Percentiles rank a stretch among this genome's conserved stretches.
phyloP scores from a whole-genome alignment of 37 sponge, comb jelly and placozoan genomes.

The Cliona cf. orientalis region DNA sequence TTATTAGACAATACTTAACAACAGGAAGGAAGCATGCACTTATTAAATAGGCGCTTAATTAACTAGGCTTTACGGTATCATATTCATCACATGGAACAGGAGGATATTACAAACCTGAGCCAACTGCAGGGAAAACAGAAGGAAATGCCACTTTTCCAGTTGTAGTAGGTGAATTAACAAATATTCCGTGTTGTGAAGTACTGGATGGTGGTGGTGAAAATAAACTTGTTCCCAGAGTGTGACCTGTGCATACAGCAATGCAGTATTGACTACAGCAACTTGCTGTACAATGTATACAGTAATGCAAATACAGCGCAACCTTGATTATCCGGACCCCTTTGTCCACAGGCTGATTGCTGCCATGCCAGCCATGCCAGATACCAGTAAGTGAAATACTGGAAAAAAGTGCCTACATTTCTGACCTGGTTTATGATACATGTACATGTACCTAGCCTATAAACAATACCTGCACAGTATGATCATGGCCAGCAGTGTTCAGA shows the following conservation, averaged over 20 bases:
- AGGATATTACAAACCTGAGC: conserved; percentile 11
- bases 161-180: conserved; percentile 40
- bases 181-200: conserved; percentile 21
- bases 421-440: no score
- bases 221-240: conserved; percentile 63
- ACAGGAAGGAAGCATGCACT: neutral
- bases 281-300: no score
- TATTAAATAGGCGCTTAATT: neutral
- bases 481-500: no score
- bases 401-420: no score
- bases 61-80: neutral
- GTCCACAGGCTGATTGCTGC: no score
- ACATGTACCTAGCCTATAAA: no score
- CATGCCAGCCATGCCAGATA: no score
- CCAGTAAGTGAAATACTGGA: no score
- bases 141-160: conserved; percentile 19
- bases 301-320: neutral
- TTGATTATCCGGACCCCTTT: no score
- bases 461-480: no score
- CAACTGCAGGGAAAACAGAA: conserved; percentile 35
- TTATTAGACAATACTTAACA: neutral
- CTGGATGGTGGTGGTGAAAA: conserved; percentile 72
- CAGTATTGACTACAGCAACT: no score
- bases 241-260: conserved; percentile 20
- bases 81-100: neutral